These are phyloP conservation scores for Cherax quadricarinatus DNA, from an alignment of 1,140 invertebrate species.

Conservation along the genomic window DNA sequence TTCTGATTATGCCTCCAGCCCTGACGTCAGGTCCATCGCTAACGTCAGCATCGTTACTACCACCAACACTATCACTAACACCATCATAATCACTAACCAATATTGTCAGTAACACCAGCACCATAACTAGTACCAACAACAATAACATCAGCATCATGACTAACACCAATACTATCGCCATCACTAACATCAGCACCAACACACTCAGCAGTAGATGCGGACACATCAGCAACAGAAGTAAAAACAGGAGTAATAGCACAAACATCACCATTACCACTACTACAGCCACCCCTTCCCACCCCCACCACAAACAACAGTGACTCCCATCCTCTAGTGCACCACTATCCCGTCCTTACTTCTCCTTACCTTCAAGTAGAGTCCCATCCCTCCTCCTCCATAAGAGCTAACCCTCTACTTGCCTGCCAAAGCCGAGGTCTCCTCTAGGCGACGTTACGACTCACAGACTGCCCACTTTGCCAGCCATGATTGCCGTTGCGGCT, in stretches of 20 bases:
- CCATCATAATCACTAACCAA: no score
- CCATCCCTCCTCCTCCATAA: neutral
- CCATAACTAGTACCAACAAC: neutral
- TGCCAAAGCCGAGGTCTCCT: conserved; percentile 59
- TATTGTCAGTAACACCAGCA: no score
- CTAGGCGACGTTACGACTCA: conserved; percentile 66
- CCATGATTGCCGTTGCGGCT: conserved; percentile 69
- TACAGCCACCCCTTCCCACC: neutral
- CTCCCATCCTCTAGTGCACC: neutral
- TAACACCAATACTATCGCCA: neutral
- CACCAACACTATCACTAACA: neutral
- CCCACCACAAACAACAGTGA: neutral
- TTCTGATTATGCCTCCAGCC: no score
- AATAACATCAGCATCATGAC: neutral
- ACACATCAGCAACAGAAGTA: no score
- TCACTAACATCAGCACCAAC: neutral
- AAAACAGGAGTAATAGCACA: no score
- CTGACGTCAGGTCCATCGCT: neutral
- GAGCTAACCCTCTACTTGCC: neutral
- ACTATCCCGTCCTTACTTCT: neutral
- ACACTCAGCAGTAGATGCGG: neutral
- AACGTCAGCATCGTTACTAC: neutral
- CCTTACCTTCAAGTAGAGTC: neutral
- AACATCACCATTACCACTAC: no score
- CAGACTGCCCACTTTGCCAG: conserved; percentile 63